These are phyloP conservation scores for Lydus trimaculatus DNA, from an alignment of 2,888 invertebrate species.

Conservation along the genomic window DNA sequence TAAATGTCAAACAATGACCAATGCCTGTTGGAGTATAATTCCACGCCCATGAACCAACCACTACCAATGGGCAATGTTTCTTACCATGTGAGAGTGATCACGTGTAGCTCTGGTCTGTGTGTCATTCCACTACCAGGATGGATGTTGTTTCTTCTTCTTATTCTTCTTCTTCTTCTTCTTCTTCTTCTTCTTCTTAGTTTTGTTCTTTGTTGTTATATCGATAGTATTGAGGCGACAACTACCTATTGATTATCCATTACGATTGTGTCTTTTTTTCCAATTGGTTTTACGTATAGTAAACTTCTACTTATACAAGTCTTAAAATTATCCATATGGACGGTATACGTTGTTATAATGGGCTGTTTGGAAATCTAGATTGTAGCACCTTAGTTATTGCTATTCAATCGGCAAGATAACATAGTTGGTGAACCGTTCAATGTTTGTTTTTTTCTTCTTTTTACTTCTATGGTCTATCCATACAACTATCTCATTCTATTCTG, in stretches of 20 bases:
- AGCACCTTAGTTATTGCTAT: conserved; percentile 37
- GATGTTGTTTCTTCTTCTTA: conserved; percentile 24
- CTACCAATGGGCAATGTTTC: conserved; percentile 43
- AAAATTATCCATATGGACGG: conserved; percentile 5
- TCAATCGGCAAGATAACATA: conserved; percentile 25
- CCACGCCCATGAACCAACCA: conserved; percentile 42
- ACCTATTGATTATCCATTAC: conserved; percentile 45
- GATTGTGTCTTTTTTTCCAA: conserved; percentile 30
- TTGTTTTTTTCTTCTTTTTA: not conserved
- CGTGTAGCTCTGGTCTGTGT: conserved; percentile 36
- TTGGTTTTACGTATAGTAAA: conserved; percentile 23
- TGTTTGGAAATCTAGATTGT: conserved; percentile 33
- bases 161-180: conserved; percentile 12
- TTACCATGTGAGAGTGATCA: conserved; percentile 42
- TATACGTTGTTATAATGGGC: not conserved
- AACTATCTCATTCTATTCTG: not conserved
- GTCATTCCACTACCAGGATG: conserved; percentile 39
- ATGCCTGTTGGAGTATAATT: conserved; percentile 38
- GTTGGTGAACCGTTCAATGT: conserved; percentile 24
- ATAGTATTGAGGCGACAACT: conserved; percentile 34
- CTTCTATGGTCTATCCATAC: not conserved
- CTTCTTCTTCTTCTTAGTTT: too few relatives aligned
- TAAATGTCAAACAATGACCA: conserved; percentile 44
- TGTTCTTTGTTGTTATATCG: conserved; percentile 4
- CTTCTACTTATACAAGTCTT: conserved; percentile 8